Conservation (phyloP, 2,797 vertebrate genomes). For the Pteronotus mesoamericanus region DNA sequence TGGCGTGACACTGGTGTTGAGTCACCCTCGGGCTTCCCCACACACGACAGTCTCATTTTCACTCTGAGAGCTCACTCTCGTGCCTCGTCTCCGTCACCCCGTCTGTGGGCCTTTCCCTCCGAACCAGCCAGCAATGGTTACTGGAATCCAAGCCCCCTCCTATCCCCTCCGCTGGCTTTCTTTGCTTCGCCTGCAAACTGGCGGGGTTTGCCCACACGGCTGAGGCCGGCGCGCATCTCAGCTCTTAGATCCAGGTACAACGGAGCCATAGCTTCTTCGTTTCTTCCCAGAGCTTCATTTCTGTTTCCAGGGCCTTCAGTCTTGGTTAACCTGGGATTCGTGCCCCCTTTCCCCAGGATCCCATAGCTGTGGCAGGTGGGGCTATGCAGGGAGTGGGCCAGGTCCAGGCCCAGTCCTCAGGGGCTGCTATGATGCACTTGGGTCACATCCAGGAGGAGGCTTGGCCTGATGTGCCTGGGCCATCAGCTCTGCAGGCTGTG, state of each 20-base stretch:
- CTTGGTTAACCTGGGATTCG: not conserved
- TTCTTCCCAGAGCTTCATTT: not conserved
- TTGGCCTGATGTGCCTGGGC: not conserved
- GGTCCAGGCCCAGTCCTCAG: not conserved
- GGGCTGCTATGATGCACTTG: not conserved
- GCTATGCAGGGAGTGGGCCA: not conserved
- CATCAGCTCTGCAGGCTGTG: not conserved
- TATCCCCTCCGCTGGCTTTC: accelerated
- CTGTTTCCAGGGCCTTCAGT: not conserved
- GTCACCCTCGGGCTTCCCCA: not conserved
- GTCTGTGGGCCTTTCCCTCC: not conserved
- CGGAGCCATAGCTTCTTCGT: not conserved
- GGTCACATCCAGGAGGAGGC: not conserved
- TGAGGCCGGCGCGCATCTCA: not conserved
- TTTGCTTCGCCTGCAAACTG: not conserved
- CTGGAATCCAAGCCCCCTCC: not conserved
- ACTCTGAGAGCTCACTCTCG: not conserved
- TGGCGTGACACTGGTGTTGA: accelerated
- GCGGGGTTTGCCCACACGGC: not conserved
- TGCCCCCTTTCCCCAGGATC: not conserved
- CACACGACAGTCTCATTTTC: accelerated
- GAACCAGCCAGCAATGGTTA: not conserved
- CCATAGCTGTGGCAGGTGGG: not conserved
- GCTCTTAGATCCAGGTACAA: not conserved
- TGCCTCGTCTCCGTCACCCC: not conserved